phyloP scores from a whole-genome alignment of 2,797 vertebrate genomes.

The Cyclopterus lumpus region DNA sequence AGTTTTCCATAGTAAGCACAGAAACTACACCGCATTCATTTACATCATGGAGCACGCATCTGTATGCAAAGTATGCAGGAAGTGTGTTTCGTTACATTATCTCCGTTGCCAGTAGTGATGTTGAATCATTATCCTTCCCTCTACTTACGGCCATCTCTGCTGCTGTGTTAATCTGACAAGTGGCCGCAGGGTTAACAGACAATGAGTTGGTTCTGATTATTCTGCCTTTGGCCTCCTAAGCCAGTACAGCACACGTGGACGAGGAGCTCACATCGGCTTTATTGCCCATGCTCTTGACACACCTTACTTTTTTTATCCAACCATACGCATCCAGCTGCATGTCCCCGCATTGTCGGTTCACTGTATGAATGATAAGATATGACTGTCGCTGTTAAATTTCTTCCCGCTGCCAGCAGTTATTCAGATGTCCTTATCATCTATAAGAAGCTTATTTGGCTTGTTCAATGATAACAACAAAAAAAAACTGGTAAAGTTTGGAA shows the following conservation, averaged over 20 bases:
- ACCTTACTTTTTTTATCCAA: not conserved
- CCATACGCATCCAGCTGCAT: conserved; percentile 23
- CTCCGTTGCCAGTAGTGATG: conserved; percentile 15
- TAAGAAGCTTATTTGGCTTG: conserved; percentile 67
- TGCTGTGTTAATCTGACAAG: conserved; percentile 37
- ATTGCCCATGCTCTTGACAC: not conserved
- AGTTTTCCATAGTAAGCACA: conserved; percentile 27
- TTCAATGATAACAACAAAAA: conserved; percentile 51
- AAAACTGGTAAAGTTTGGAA: conserved; percentile 54
- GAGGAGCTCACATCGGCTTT: conserved; percentile 24
- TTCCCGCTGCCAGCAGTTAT: conserved; percentile 49
- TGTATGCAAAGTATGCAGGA: conserved; percentile 7
- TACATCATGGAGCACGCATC: not conserved
- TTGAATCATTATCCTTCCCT: conserved; percentile 33
- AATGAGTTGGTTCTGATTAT: conserved; percentile 42
- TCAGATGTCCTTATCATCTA: conserved; percentile 75
- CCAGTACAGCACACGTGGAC: conserved; percentile 19
- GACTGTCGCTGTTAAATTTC: conserved; percentile 39
- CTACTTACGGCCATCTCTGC: conserved; percentile 13
- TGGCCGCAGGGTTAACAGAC: conserved; percentile 47
- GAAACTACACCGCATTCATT: conserved; percentile 23
- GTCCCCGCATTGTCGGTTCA: conserved; percentile 47
- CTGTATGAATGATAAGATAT: conserved; percentile 49
- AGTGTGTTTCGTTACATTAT: conserved; percentile 27
- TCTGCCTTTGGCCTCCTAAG: conserved; percentile 49